A percentile compares a stretch with the other conserved stretches of the same genome.
These are phyloP conservation scores for Electrophaes corylata DNA, from an alignment of 2,888 invertebrate genomes.

Conservation along the genomic window DNA sequence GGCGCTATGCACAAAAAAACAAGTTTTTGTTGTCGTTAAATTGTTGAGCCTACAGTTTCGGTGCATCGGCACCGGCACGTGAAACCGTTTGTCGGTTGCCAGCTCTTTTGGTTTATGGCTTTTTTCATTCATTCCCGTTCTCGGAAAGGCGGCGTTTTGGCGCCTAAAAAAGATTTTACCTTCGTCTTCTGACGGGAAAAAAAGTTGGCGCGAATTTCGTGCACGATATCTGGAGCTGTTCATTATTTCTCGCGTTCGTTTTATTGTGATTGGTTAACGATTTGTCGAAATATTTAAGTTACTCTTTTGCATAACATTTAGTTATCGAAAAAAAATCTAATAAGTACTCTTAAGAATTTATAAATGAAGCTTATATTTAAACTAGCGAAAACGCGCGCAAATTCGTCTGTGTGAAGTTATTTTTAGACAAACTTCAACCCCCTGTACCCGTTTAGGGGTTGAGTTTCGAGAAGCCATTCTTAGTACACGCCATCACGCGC, in stretches of 20 bases:
- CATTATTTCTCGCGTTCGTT: conserved; percentile 33
- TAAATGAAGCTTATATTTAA: conserved; percentile 1
- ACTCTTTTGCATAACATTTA: conserved; percentile 18
- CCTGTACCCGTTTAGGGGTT: too few relatives aligned
- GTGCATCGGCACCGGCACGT: conserved; percentile 66
- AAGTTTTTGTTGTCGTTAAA: conserved; percentile 60
- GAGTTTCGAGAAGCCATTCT: too few relatives aligned
- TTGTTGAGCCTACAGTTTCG: conserved; percentile 68
- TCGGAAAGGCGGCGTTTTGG: conserved; percentile 79
- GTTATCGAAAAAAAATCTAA: conserved; percentile 3
- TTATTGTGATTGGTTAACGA: conserved; percentile 33
- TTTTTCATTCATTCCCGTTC: conserved; percentile 77
- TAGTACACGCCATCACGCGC: too few relatives aligned
- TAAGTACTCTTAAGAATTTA: not conserved
- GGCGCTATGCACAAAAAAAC: conserved; percentile 52
- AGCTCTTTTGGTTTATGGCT: conserved; percentile 63
- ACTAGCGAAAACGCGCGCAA: too few relatives aligned
- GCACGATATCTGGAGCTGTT: conserved; percentile 38
- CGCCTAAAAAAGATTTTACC: conserved; percentile 65
- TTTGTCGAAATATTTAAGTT: conserved; percentile 34
- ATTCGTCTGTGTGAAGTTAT: too few relatives aligned
- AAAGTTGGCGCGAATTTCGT: conserved; percentile 57
- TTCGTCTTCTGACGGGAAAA: conserved; percentile 49
- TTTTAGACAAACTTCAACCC: too few relatives aligned
- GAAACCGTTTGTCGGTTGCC: conserved; percentile 74